These are phyloP conservation scores for Hephaestus fuliginosus DNA, from an alignment of 2,797 vertebrate species.

Conservation along the genomic window DNA sequence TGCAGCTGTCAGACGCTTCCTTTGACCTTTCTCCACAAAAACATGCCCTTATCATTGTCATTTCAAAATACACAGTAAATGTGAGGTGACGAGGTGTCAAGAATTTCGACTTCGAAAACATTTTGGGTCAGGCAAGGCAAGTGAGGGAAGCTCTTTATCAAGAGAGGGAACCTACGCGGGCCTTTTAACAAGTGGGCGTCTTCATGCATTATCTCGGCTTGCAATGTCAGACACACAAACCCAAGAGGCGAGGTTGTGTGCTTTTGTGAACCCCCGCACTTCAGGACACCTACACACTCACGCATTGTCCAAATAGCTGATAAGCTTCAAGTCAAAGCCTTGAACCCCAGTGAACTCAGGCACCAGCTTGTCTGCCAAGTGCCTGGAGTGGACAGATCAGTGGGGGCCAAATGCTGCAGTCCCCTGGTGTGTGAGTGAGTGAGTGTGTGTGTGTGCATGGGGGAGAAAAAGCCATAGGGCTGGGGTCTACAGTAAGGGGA, in stretches of 20 bases:
- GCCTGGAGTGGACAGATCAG: slow-evolving; percentile 63
- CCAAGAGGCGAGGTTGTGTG: slow-evolving; percentile 24
- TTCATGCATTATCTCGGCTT: slow-evolving; percentile 22
- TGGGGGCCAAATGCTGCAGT: slow-evolving; percentile 81
- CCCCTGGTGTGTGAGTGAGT: slow-evolving; percentile 68
- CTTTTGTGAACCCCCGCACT: slow-evolving; percentile 23
- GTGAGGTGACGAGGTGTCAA: not conserved
- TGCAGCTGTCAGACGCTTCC: not conserved
- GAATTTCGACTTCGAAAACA: not conserved
- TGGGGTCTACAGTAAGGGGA: slow-evolving; percentile 62
- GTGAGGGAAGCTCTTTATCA: not conserved
- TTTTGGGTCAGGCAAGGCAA: not conserved
- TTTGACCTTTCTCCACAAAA: not conserved
- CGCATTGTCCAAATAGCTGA: slow-evolving; percentile 52
- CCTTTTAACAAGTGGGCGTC: slow-evolving; percentile 32
- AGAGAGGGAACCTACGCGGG: not conserved
- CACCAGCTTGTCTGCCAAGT: slow-evolving; percentile 77
- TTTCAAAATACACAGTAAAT: not conserved
- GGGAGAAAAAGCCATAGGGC: slow-evolving; percentile 16
- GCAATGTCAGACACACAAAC: slow-evolving; percentile 38
- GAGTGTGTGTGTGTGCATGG: slow-evolving; percentile 30
- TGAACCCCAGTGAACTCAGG: slow-evolving; percentile 74
- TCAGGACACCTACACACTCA: slow-evolving; percentile 11
- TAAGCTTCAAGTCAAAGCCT: slow-evolving; percentile 69
- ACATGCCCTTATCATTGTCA: not conserved